phyloP scores from a whole-genome alignment of 2,888 invertebrate species.

The Argyra leucocephala region DNA sequence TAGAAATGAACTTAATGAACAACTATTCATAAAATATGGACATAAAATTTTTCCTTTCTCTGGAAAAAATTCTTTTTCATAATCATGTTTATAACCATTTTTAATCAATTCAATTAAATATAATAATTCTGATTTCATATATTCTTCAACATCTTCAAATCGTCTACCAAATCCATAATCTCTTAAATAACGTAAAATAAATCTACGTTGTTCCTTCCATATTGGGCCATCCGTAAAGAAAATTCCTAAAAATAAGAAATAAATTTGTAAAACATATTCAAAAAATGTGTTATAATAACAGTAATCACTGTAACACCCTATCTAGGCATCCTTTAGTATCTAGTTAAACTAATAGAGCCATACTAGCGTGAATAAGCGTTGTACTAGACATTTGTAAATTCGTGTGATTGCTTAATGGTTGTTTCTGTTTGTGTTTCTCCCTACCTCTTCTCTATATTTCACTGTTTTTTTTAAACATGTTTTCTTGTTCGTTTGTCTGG shows the following conservation, averaged over 20 bases:
- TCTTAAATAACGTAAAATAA: constrained; percentile 54
- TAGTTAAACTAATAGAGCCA: no score
- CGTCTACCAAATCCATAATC: constrained; percentile 62
- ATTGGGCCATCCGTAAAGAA: constrained; percentile 55
- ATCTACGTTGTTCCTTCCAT: constrained; percentile 59
- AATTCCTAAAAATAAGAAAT: constrained; percentile 46
- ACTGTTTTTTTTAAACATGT: no score
- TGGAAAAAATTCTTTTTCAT: constrained; percentile 38
- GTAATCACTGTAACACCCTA: no score
- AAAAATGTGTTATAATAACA: constrained; percentile 13
- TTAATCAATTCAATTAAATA: constrained; percentile 45
- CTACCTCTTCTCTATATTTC: no score
- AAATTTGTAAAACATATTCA: neutral
- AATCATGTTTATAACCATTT: constrained; percentile 43
- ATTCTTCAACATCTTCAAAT: constrained; percentile 46
- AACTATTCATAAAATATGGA: constrained; percentile 49
- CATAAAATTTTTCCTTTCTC: constrained; percentile 38
- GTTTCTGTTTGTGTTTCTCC: no score
- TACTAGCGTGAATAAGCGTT: no score
- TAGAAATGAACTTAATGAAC: constrained; percentile 50
- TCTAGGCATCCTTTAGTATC: no score
- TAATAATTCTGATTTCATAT: constrained; percentile 44
- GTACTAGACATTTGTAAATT: no score
- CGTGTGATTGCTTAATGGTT: no score
- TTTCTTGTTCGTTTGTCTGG: no score